Conservation (phyloP, 2,888 invertebrate species). For the Notodonta ziczac region DNA sequence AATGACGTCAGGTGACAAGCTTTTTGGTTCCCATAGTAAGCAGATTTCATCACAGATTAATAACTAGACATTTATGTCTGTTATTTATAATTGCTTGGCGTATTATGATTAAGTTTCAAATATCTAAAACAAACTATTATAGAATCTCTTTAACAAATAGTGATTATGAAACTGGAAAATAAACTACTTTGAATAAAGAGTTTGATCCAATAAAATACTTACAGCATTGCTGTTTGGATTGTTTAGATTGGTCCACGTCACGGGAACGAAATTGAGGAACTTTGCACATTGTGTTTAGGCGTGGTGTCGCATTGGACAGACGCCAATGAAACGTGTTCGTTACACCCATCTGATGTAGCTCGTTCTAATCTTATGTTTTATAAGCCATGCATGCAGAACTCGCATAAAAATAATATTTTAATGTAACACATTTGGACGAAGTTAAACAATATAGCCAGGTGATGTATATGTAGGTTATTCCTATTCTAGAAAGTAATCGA, state of each 20-base stretch:
- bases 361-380: conserved; percentile 2
- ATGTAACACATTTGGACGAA: not conserved
- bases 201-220: too few relatives aligned
- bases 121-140: too few relatives aligned
- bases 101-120: too few relatives aligned
- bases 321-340: not conserved
- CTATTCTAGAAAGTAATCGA: too few relatives aligned
- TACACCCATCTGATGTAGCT: not conserved
- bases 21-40: not conserved
- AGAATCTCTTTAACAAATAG: too few relatives aligned
- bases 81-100: too few relatives aligned
- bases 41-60: too few relatives aligned
- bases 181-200: too few relatives aligned
- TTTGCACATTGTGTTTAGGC: conserved; percentile 1
- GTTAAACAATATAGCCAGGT: too few relatives aligned
- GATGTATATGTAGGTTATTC: too few relatives aligned
- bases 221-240: not conserved
- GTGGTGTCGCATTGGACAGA: not conserved
- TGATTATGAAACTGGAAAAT: too few relatives aligned
- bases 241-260: not conserved
- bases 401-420: not conserved
- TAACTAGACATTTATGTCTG: too few relatives aligned
- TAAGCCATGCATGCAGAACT: not conserved
- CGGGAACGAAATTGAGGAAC: not conserved
- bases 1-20: not conserved